Evolutionary conservation across 2,113 vertebrate genomes (phyloP).

Genomic region (Etheostoma spectabile): DNA sequence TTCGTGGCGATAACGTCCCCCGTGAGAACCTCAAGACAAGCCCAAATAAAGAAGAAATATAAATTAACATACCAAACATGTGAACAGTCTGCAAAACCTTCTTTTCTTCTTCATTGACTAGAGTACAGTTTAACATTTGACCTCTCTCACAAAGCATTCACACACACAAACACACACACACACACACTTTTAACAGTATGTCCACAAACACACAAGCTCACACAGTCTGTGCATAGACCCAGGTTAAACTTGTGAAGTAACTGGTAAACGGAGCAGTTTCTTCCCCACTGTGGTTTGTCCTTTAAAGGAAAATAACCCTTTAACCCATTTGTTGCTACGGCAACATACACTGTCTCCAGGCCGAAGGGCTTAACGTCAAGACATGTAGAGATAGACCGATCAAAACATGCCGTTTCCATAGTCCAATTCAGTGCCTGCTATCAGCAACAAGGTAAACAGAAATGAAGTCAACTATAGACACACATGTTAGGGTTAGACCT

Average conservation of each 20-base stretch:
- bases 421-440: slow-evolving; percentile 24
- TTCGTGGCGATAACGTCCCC: slow-evolving; percentile 44
- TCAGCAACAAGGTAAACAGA: slow-evolving; percentile 32
- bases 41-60: slow-evolving; percentile 73
- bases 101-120: slow-evolving; percentile 29
- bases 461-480: slow-evolving; percentile 29
- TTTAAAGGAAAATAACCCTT: slow-evolving; percentile 62
- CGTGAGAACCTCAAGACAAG: slow-evolving; percentile 56
- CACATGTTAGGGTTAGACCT: background rate
- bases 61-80: slow-evolving; percentile 74
- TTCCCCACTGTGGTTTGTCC: slow-evolving; percentile 59
- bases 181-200: slow-evolving; percentile 33
- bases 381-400: slow-evolving; percentile 44
- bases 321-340: slow-evolving; percentile 72
- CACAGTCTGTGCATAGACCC: slow-evolving; percentile 80
- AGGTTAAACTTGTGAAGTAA: slow-evolving; percentile 67
- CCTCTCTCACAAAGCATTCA: slow-evolving; percentile 23
- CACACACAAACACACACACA: slow-evolving; percentile 33
- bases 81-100: slow-evolving; percentile 71
- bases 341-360: slow-evolving; percentile 68
- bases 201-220: background rate
- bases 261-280: slow-evolving; percentile 62
- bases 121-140: slow-evolving; percentile 51
- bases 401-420: slow-evolving; percentile 33
- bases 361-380: slow-evolving; percentile 42